Evolutionary conservation across 1,140 invertebrate species (phyloP).

Genomic region (Pristionchus pacificus): DNA sequence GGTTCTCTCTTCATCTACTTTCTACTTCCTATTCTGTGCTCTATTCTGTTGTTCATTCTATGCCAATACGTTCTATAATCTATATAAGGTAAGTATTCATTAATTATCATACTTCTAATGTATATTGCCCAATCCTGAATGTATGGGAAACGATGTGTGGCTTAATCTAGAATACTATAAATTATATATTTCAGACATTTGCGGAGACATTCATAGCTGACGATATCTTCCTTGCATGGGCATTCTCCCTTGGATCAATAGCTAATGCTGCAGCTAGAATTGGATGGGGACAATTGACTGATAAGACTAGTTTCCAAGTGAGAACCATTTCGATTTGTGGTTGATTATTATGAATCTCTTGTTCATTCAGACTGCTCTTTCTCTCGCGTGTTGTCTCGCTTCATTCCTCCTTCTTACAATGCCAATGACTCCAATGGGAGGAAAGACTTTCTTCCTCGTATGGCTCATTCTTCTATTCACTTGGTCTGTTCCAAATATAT

Average conservation of each 20-base stretch:
- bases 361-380: constrained; percentile 41
- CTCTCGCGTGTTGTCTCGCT: constrained; percentile 46
- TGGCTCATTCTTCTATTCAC: constrained; percentile 40
- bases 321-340: background rate
- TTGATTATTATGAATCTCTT: constrained; percentile 12
- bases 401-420: constrained; percentile 52
- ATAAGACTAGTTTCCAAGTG: constrained; percentile 55
- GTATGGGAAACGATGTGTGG: background rate
- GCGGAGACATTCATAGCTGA: constrained; percentile 43
- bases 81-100: constrained; percentile 43
- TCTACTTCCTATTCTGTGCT: constrained; percentile 50
- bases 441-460: constrained; percentile 45
- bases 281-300: constrained; percentile 52
- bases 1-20: constrained; percentile 47
- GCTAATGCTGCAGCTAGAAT: constrained; percentile 51
- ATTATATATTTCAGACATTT: constrained; percentile 32
- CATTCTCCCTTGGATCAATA: constrained; percentile 48
- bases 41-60: constrained; percentile 57
- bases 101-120: background rate
- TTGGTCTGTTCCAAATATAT: constrained; percentile 1
- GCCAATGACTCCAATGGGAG: constrained; percentile 48
- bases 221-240: constrained; percentile 52
- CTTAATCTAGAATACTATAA: background rate
- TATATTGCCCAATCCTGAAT: background rate
- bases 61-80: constrained; percentile 55